Evolutionary conservation across 1,140 invertebrate species (phyloP).

Genomic region (Belonocnema kinseyi): DNA sequence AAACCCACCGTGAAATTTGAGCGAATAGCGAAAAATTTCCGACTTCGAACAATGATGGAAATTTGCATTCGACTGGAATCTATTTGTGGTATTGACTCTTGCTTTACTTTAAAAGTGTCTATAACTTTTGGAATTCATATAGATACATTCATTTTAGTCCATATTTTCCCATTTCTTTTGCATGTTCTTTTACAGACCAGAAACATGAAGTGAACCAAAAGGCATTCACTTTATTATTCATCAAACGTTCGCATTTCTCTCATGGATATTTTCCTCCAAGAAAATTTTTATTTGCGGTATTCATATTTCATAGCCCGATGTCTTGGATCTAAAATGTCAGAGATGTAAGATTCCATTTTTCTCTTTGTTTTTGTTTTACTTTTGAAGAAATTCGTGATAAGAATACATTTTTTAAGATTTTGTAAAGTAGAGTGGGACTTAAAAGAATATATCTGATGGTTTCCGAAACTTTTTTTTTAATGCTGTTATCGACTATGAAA

Average conservation of each 20-base stretch:
- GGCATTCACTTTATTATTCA: constrained; percentile 20
- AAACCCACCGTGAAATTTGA: too few relatives aligned
- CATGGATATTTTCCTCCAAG: neutral
- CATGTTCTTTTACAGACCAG: neutral
- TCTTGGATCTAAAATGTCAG: neutral
- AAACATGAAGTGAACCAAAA: constrained; percentile 3
- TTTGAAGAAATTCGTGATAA: neutral
- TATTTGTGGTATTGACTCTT: too few relatives aligned
- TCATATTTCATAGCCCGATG: neutral
- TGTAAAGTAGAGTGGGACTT: too few relatives aligned
- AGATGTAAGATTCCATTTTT: neutral
- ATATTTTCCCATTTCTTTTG: neutral
- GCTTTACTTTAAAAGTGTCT: too few relatives aligned
- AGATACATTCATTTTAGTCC: neutral
- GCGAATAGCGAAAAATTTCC: too few relatives aligned
- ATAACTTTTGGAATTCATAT: neutral
- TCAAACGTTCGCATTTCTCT: constrained; percentile 25
- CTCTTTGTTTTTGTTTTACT: neutral
- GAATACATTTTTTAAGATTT: too few relatives aligned
- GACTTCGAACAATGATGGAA: too few relatives aligned
- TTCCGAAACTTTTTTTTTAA: too few relatives aligned
- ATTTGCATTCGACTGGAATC: too few relatives aligned
- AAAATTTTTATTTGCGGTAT: constrained; percentile 7
- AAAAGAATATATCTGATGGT: too few relatives aligned
- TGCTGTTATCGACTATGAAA: too few relatives aligned